Evolutionary conservation across 2,113 vertebrate genomes (phyloP), one percentile per base, ranked within the genome.

Genomic region (Rhipidura dahli): DNA sequence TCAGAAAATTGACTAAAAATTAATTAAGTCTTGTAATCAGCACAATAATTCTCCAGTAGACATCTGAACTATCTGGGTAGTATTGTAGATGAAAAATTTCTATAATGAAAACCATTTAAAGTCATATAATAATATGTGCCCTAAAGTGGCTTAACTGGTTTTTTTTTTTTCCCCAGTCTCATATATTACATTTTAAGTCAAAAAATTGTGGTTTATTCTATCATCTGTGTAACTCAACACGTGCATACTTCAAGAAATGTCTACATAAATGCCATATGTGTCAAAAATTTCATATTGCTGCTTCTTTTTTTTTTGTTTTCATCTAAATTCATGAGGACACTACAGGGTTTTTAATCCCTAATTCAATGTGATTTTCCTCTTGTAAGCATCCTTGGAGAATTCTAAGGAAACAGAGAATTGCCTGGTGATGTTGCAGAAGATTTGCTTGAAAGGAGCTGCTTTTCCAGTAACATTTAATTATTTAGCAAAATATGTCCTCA

Each of bases 391-490:
- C 65, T 79, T 2, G 0, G 61, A 91, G 85, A 68, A 61, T 88
- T 91, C 65, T 64, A 78, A 91, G 63, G 68, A 76, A 94, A 90
- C 59, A 89, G 61, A 86, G 60, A 88, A 80, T 57, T 89, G 70
- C 35, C 30, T 64, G 14, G 26, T 78, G 57, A 71, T 79, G 68
- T 49, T 84, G 65, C 33, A 83, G 71, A 76, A 91, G 68, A 61
- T 78, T 93, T 81, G 79, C 71, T 96, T 91, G 72, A 94, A 94
- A 94, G 69, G 39, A 92, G 9, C 47, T 68, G 17, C 54, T 91
- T 92, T 96, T 73, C 63, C 68, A 51, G 54, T 44, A 94, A 44
- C 47, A 68, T 89, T 95, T 87, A 96, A 95, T 87, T 90, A 94
- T 94, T 93, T 87, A 91, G 33, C 2, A 1, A 82, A 81, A 91